Conservation (phyloP, 2,888 invertebrate species). For the Parnassius glacialis region DNA sequence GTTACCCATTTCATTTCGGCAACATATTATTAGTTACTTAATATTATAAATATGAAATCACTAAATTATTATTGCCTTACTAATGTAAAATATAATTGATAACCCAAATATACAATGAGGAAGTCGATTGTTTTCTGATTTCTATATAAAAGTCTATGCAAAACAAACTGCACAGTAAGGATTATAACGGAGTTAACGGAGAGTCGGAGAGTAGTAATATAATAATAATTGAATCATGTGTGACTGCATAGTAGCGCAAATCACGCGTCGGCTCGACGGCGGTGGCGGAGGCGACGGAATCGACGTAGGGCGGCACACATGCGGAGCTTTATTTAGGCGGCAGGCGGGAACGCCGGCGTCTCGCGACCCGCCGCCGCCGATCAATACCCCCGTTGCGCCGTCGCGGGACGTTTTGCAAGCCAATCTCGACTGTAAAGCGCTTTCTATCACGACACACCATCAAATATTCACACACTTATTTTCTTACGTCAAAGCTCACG, state of each 20-base stretch:
- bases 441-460: conserved; percentile 71
- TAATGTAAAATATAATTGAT: too few relatives aligned
- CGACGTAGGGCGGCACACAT: conserved; percentile 70
- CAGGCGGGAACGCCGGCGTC: conserved; percentile 74
- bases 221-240: conserved; percentile 37
- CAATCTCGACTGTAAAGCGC: conserved; percentile 69
- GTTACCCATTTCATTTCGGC: background rate
- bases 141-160: conserved; percentile 1
- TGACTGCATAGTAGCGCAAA: conserved; percentile 40
- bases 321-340: conserved; percentile 79
- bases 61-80: too few relatives aligned
- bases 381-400: conserved; percentile 79
- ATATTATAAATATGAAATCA: too few relatives aligned
- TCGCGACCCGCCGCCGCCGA: conserved; percentile 74
- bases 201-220: conserved; percentile 21
- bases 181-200: conserved; percentile 25
- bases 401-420: conserved; percentile 67
- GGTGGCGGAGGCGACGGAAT: conserved; percentile 38
- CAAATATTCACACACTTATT: conserved; percentile 77
- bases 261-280: conserved; percentile 37
- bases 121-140: conserved; percentile 4
- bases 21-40: too few relatives aligned
- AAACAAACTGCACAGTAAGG: conserved; percentile 26
- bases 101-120: too few relatives aligned
- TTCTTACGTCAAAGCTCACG: conserved; percentile 60